A percentile compares a stretch with the other conserved stretches of the same genome.
Conservation (phyloP, 2,888 invertebrate genomes). For the Embidobia sp. region DNA sequence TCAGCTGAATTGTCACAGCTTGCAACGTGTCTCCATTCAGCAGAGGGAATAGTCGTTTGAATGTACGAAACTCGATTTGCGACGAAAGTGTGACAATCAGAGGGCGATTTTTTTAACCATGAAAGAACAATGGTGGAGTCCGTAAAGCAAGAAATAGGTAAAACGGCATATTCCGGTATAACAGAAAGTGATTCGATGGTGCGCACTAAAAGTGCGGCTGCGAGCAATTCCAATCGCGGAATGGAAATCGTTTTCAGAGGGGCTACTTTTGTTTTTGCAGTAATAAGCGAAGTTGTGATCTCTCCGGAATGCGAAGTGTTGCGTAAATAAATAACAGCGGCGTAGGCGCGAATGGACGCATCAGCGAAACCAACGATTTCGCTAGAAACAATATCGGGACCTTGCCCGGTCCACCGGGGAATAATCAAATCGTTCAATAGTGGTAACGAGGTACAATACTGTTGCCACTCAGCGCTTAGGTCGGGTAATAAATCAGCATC, state of each 20-base stretch:
- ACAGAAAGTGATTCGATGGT: not conserved
- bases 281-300: not conserved
- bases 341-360: slow-evolving; percentile 12
- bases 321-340: slow-evolving; percentile 24
- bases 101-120: not conserved
- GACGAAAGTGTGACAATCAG: not conserved
- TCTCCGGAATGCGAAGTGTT: not conserved
- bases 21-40: not conserved
- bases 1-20: not conserved
- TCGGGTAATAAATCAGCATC: not conserved
- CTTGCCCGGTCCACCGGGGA: not conserved
- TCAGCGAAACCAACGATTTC: slow-evolving; percentile 21
- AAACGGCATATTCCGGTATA: not conserved
- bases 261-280: slow-evolving; percentile 1
- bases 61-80: not conserved
- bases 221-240: not conserved
- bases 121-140: not conserved
- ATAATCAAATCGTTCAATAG: not conserved
- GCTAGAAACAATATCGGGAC: not conserved
- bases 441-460: not conserved
- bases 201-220: not conserved
- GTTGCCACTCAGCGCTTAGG: no score
- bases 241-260: not conserved
- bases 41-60: not conserved
- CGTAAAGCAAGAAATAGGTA: not conserved